Evolutionary conservation across 2,797 vertebrate species (phyloP), one percentile per base, ranked within the genome.

Genomic region (Anolis apletophallus): DNA sequence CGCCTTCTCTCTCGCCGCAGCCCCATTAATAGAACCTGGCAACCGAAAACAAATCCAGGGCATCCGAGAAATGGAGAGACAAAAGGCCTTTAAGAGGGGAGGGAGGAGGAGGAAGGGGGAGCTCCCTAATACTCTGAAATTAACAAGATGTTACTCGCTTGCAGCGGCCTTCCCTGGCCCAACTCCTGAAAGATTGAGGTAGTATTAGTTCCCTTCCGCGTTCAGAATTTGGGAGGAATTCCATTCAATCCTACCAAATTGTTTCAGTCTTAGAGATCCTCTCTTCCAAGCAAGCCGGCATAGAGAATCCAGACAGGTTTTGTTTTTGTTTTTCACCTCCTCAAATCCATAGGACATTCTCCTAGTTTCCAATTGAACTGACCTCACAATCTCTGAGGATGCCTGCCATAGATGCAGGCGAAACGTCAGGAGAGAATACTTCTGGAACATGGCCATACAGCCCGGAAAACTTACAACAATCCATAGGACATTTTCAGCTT

Each of bases 11-110:
- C 55, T 64, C 21, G 11, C 34, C 2, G 12, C 34, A 26, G 9
- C 90, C 92, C 90, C 89, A 85, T 91, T 94, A 94, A 95, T 93
- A 93, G 91, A 95, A 92, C 85, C 92, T 93, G 93, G 93, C 93
- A 94, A 94, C 92, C 81, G 86, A 88, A 90, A 94, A 93, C 93
- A 93, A 94, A 94, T 92, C 89, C 89, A 90, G 88, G 90, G 84
- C 93, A 92, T 94, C 93, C 92, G 90, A 92, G 93, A 94, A 95
- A 94, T 92, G 90, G 94, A 93, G 93, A 95, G 93, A 94, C 91
- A 94, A 95, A 95, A 94, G 93, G 85, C 90, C 91, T 90, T 95
- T 94, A 92, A 84, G 85, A 89, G 78, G 82, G 11, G 23, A 2
- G 61, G 5, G 40, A 6, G 57, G 11, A 19, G 34, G 19, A 11